Base-by-base conservation (phyloP, 1,140 invertebrate species). In the Microvelia longipes region DNA sequence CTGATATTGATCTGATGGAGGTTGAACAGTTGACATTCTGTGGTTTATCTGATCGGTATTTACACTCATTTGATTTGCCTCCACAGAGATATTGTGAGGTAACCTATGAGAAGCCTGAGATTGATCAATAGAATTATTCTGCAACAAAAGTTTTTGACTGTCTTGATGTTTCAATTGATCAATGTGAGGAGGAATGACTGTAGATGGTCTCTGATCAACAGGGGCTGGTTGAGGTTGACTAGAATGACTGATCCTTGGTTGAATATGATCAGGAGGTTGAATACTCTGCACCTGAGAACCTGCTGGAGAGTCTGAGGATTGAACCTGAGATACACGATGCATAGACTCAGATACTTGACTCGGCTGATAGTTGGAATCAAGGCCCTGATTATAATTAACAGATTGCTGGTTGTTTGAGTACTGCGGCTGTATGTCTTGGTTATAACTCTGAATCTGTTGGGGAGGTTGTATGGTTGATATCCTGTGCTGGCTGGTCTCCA, bases 341-440 rank as follows among this genome's bases (percentile, higher is more conserved):
- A 15, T 2, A 5, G 14, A 5, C 2, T 13, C 25, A 13, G n/a
- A 15, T n/a, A 62, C 15, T 29, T 69, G 69, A 35, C 60, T 30
- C 25, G 63, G 62, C 2, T 69, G 68, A n/a, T 27, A 5, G 14
- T 28, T 29, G 28, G 25, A 15, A 28, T 26, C 66, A 82, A 72
- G 29, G 68, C 68, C 29, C 69, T 71, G n/a, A 73, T 80, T 73
- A 77, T 83, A 73, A 77, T 83, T 76, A 78, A 83, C 70, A 69
- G 35, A 19, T 27, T 26, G 60, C 2, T 62, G 35, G 50, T 15
- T 24, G 5, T 69, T 35, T 15, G 28, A 19, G 27, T 2, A 28
- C 19, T 29, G 2, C 2, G 2, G 60, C 19, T 62, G 66, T 19
- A n/a, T 64, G 62, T 28, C 28, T 24, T 25, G 29, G 25, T 24